Base-by-base conservation (phyloP, 1,140 invertebrate genomes). In the Mamestra configurata region DNA sequence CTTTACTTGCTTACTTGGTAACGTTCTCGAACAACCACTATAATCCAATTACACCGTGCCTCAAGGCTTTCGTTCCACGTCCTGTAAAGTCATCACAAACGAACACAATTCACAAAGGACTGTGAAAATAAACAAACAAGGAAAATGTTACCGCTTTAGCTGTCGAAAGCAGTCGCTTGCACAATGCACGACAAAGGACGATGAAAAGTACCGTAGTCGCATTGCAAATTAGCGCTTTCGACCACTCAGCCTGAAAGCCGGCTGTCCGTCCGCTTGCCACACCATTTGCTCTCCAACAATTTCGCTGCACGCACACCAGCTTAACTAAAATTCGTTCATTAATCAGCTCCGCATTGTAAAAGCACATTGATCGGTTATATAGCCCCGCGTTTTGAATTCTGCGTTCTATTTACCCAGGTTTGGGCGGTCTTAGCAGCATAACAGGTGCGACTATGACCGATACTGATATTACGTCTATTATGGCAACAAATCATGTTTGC, bases 211-310 rank as follows among this genome's bases (percentile, higher is more conserved):
- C 79, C 82, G 78, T 84, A 87, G 80, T 86, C 81, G 84, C 86
- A 89, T 84, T 84, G 85, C 82, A 86, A 87, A 87, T 90, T 87
- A 90, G 84, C 80, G 85, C 88, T 84, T 86, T 83, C 84, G 82
- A 84, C 86, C 87, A 84, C 80, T 84, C 82, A 81, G 79, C 86
- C 81, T 76, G 75, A 85, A 87, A 84, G 76, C 82, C 73, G 81
- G 80, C 80, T 81, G 84, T 83, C 83, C 79, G 77, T 84, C 81
- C 80, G 81, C 73, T 85, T 86, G 84, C 86, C 86, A 84, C 82
- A 80, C 82, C 84, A 88, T 89, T 88, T 86, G 80, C 84, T 82
- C 72, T 77, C 72, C 82, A 87, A 84, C 83, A 79, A 85, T 86
- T 86, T 84, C 82, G 82, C 85, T 66, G 76, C 79, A 84, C 84